These are phyloP conservation scores for Actias luna DNA, from an alignment of 2,888 invertebrate species.

Conservation along the genomic window DNA sequence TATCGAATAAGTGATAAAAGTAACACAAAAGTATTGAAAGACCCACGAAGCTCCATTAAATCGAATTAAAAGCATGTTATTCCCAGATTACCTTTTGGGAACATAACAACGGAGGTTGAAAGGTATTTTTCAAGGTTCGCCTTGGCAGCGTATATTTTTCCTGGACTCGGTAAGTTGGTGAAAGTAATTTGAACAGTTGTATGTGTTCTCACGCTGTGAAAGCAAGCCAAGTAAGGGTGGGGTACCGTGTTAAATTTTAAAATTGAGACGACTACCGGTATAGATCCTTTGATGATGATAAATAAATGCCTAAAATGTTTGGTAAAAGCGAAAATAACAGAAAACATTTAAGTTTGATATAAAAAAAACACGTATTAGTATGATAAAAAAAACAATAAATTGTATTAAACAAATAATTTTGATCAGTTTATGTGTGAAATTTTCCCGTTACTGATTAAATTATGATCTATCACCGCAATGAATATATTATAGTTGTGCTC, in stretches of 20 bases:
- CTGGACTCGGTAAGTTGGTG: constrained; percentile 43
- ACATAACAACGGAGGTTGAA: constrained; percentile 40
- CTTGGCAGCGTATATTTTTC: constrained; percentile 50
- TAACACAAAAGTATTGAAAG: constrained; percentile 14
- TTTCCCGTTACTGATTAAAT: too few relatives aligned
- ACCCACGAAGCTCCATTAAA: constrained; percentile 7
- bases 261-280: constrained; percentile 34
- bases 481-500: too few relatives aligned
- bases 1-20: not conserved
- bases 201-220: constrained; percentile 58
- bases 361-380: too few relatives aligned
- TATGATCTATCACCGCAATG: too few relatives aligned
- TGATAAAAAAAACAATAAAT: too few relatives aligned
- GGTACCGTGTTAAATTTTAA: constrained; percentile 44
- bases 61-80: constrained; percentile 32
- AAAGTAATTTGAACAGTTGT: constrained; percentile 70
- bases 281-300: constrained; percentile 14
- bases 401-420: too few relatives aligned
- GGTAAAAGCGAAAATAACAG: not conserved
- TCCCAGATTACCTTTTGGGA: constrained; percentile 34
- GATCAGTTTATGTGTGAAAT: too few relatives aligned
- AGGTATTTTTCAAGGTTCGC: constrained; percentile 55
- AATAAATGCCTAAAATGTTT: constrained; percentile 8
- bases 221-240: constrained; percentile 27
- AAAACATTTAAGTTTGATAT: too few relatives aligned